Percentiles rank a stretch among this genome's conserved stretches.
These are phyloP conservation scores for Apodemia hepburni DNA, from an alignment of 2,888 invertebrate species.

Conservation along the genomic window DNA sequence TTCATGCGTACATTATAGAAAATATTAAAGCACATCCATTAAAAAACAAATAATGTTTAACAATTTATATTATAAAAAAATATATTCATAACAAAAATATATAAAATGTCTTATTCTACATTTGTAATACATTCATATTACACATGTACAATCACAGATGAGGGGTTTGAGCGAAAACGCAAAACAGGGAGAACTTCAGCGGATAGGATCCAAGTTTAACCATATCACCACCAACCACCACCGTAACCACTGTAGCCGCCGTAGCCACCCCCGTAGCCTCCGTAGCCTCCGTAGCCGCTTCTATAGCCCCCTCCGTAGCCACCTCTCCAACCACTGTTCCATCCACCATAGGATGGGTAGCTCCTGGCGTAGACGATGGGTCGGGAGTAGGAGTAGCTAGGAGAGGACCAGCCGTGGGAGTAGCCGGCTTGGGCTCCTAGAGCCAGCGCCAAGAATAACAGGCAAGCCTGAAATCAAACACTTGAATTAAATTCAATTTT, in stretches of 20 bases:
- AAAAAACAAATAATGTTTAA: background rate
- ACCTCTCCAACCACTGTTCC: conserved; percentile 27
- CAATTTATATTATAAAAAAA: background rate
- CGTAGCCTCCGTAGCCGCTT: conserved; percentile 16
- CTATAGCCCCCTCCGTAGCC: conserved; percentile 24
- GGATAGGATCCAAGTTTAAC: background rate
- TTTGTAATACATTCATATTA: too few species aligned
- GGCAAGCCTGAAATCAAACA: conserved; percentile 36
- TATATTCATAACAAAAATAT: conserved; percentile 5
- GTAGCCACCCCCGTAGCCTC: conserved; percentile 29
- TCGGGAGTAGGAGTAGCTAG: conserved; percentile 24
- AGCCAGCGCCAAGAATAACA: conserved; percentile 37
- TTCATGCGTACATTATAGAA: too few species aligned
- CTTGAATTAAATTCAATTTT: background rate
- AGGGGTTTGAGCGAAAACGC: background rate
- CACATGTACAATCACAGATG: conserved; percentile 7
- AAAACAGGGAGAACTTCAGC: background rate
- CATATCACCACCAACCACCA: conserved; percentile 34
- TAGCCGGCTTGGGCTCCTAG: conserved; percentile 40
- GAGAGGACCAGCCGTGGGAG: conserved; percentile 34
- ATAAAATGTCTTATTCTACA: too few species aligned
- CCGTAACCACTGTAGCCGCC: conserved; percentile 20
- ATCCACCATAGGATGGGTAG: conserved; percentile 16
- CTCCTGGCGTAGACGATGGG: conserved; percentile 11
- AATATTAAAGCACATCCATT: background rate